Evolutionary conservation across 2,888 invertebrate species (phyloP).

Genomic region (Scaeva pyrastri): DNA sequence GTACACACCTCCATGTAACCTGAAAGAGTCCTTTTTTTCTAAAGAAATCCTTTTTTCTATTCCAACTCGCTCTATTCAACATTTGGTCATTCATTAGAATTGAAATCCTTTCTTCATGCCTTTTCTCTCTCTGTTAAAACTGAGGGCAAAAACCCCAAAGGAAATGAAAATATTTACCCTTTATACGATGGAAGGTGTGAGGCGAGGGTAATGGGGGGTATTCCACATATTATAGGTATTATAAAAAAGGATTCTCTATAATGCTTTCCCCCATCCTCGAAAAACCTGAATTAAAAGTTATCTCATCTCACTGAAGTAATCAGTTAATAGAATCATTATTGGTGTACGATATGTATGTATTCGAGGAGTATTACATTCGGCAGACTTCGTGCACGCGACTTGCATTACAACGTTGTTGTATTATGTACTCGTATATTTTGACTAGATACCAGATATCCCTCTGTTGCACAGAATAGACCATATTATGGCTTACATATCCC

Average conservation of each 20-base stretch:
- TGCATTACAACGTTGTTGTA: conserved; percentile 52
- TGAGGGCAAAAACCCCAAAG: conserved; percentile 48
- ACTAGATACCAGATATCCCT: conserved; percentile 1
- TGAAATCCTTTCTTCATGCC: conserved; percentile 37
- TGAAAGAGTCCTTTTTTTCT: conserved; percentile 60
- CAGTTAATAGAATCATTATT: conserved; percentile 76
- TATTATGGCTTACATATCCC: neutral
- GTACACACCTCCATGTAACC: conserved; percentile 15
- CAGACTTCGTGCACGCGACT: conserved; percentile 72
- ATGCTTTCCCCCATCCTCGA: neutral
- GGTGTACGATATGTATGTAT: conserved; percentile 11
- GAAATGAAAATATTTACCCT: conserved; percentile 56
- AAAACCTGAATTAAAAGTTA: conserved; percentile 58
- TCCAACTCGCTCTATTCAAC: conserved; percentile 53
- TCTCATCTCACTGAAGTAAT: conserved; percentile 69
- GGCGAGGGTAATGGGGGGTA: neutral
- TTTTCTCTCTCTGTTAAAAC: neutral
- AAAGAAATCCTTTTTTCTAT: conserved; percentile 35
- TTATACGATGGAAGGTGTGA: conserved; percentile 1
- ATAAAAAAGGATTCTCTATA: conserved; percentile 16
- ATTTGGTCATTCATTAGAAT: conserved; percentile 70
- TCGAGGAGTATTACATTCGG: conserved; percentile 56
- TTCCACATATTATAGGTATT: conserved; percentile 13
- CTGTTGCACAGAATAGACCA: conserved; percentile 47
- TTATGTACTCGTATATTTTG: neutral